Evolutionary conservation across 2,113 vertebrate genomes (phyloP).

Genomic region (Coryphaenoides rupestris): DNA sequence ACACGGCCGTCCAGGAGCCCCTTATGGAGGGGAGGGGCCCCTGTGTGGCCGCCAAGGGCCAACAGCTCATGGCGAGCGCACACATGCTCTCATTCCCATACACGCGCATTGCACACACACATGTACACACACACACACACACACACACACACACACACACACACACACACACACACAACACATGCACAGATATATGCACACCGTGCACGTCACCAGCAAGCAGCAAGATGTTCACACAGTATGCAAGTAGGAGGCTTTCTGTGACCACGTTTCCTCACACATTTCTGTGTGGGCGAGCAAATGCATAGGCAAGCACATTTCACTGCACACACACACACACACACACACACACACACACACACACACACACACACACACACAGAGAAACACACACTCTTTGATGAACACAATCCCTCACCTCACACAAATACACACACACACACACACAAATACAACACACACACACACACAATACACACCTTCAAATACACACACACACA

Average conservation of each 20-base stretch:
- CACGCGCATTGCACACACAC: conserved; percentile 1
- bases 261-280: no score
- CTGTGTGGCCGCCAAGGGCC: conserved; percentile 21
- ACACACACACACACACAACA: neutral
- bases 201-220: neutral
- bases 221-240: neutral
- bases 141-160: neutral
- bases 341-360: neutral
- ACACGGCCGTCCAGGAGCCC: conserved; percentile 50
- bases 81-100: conserved; percentile 39
- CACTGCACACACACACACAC: neutral
- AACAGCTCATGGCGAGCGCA: conserved; percentile 20
- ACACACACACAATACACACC: neutral
- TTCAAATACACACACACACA: neutral
- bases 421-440: no score
- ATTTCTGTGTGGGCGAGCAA: neutral
- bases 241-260: conserved; percentile 3
- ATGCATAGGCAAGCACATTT: neutral
- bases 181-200: conserved; percentile 8
- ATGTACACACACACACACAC: neutral
- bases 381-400: no score
- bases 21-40: conserved; percentile 30
- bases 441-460: neutral
- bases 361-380: neutral
- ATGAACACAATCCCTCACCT: no score